Evolutionary conservation across 2,797 vertebrate species (phyloP).

Genomic region (Notamacropus eugenii): DNA sequence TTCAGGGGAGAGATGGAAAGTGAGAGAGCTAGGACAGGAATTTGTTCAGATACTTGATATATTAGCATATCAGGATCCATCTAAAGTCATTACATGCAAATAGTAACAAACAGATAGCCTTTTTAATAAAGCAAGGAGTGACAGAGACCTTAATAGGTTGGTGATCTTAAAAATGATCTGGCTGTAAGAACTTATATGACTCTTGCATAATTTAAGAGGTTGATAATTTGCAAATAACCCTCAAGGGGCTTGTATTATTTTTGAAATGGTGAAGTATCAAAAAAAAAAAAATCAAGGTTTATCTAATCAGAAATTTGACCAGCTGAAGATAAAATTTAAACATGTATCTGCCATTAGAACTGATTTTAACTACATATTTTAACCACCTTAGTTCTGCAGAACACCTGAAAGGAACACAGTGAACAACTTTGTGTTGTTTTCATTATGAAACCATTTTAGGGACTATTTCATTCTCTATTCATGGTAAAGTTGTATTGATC

Average conservation of each 20-base stretch:
- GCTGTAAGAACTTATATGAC: neutral
- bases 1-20: neutral
- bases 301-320: neutral
- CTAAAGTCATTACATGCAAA: neutral
- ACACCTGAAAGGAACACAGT: neutral
- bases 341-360: neutral
- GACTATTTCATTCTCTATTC: slow-evolving; percentile 1
- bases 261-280: neutral
- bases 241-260: neutral
- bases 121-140: neutral
- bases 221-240: neutral
- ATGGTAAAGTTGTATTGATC: slow-evolving; percentile 9
- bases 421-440: neutral
- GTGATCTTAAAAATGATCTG: slow-evolving; percentile 19
- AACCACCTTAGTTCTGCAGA: neutral
- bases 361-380: slow-evolving; percentile 17
- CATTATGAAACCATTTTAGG: neutral
- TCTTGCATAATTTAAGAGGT: neutral
- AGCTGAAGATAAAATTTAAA: neutral
- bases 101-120: neutral
- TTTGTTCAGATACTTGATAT: neutral
- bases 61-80: neutral
- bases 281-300: neutral
- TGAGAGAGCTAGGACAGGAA: slow-evolving; percentile 1
- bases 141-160: neutral